Evolutionary conservation across 1,140 invertebrate species (phyloP).

Genomic region (Rhagoletis pomonella): DNA sequence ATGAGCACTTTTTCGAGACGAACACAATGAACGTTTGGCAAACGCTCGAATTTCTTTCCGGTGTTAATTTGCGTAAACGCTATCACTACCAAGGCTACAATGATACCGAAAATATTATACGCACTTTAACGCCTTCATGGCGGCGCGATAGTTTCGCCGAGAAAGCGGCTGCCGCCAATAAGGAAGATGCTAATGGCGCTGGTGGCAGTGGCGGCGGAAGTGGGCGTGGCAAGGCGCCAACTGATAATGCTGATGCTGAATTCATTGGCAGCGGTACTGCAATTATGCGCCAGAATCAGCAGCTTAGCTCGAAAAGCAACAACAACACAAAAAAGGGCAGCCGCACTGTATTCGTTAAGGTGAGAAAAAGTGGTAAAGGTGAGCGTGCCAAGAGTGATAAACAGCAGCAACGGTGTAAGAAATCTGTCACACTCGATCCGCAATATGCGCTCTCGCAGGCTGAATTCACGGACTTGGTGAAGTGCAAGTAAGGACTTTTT

Average conservation of each 20-base stretch:
- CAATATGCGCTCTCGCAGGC: slow-evolving; percentile 66
- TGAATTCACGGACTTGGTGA: slow-evolving; percentile 68
- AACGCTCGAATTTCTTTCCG: slow-evolving; percentile 69
- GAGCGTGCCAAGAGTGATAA: not conserved
- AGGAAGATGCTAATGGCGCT: slow-evolving; percentile 11
- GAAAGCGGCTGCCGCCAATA: slow-evolving; percentile 57
- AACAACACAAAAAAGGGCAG: not conserved
- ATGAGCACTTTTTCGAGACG: slow-evolving; percentile 68
- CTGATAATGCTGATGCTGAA: not conserved
- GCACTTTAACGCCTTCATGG: slow-evolving; percentile 69
- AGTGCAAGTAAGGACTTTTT: slow-evolving; percentile 67
- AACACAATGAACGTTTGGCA: slow-evolving; percentile 74
- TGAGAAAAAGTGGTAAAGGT: not conserved
- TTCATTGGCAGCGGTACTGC: not conserved
- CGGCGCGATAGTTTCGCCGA: slow-evolving; percentile 69
- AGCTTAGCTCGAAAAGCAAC: not conserved
- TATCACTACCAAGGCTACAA: slow-evolving; percentile 71
- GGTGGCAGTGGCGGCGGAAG: not conserved
- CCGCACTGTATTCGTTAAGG: not conserved
- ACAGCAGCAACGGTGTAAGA: not conserved
- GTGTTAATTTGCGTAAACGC: slow-evolving; percentile 66
- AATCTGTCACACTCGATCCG: slow-evolving; percentile 56
- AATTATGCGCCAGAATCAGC: slow-evolving; percentile 1
- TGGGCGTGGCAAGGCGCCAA: not conserved
- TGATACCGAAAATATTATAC: slow-evolving; percentile 67